Base-by-base conservation (phyloP, 2,888 invertebrate species). In the Drosophila percnosoma region DNA sequence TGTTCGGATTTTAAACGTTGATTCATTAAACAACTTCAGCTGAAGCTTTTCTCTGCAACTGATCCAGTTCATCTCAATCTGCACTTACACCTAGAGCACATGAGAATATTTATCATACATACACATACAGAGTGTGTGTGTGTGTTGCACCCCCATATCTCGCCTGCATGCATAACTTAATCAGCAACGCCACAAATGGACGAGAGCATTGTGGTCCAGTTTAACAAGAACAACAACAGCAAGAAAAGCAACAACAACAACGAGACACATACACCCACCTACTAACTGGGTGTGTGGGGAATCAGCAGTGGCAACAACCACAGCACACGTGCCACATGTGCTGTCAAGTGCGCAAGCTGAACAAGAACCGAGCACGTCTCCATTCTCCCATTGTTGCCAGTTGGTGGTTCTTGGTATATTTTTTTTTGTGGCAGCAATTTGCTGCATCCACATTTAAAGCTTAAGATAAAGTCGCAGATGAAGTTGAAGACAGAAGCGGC, bases 291-390 rank as follows among this genome's bases (percentile, higher is more conserved):
- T 24, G 54, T 48, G 51, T 34, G 38, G 45, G 31, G 18, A 38
- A 70, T 34, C 64, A 53, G 53, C 45, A 55, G 59, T 52, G 65
- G 74, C 73, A 49, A 36, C 75, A 74, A 36, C 71, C 66, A 54
- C 68, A 68, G 55, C 90, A 86, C 85, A 90, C 86, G 90, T 87
- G 90, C 90, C 86, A 90, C 83, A 87, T 90, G 87, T 87, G 81
- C 89, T 79, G 81, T 86, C 83, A 87, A 90, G 90, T 87, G 90
- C 78, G 78, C 81, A 78, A 45, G 81, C 77, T 72, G 69, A 72
- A 64, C 40, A 63, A 70, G 75, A 77, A 73, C 40, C 61, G 48
- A 69, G 69, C 81, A 73, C 82, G 68, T 78, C 68, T 72, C 66
- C 76, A 68, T 75, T 68, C 70, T 74, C 49, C 72, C 75, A 85